phyloP scores from a whole-genome alignment of 2,113 vertebrate species.

The Pogona vitticeps region DNA sequence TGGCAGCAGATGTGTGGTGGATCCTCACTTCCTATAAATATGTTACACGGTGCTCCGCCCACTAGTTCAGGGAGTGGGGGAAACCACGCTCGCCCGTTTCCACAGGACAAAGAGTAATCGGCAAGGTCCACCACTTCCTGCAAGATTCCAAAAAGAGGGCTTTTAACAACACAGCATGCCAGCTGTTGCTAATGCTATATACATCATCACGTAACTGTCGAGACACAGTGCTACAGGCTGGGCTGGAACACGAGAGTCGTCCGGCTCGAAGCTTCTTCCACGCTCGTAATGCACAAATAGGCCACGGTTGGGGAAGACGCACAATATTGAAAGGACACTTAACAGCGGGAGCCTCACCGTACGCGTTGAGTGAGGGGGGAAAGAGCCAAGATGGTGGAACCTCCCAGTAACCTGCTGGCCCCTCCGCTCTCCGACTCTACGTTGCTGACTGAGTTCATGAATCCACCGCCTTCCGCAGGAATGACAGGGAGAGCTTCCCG shows the following conservation, averaged over 20 bases:
- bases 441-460: not conserved
- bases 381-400: constrained; percentile 37
- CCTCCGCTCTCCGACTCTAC: constrained; percentile 44
- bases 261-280: constrained; percentile 23
- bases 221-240: not conserved
- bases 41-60: constrained; percentile 30
- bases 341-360: constrained; percentile 52
- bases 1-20: not conserved
- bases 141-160: constrained; percentile 33
- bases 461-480: constrained; percentile 23
- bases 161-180: not conserved
- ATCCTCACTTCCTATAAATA: constrained; percentile 19
- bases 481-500: not conserved
- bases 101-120: constrained; percentile 11
- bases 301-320: constrained; percentile 41
- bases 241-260: constrained; percentile 33
- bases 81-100: not conserved
- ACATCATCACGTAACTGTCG: constrained; percentile 9
- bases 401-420: constrained; percentile 17
- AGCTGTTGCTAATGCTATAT: constrained; percentile 21
- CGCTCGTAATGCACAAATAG: constrained; percentile 39
- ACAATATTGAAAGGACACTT: constrained; percentile 67
- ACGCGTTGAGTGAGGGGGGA: constrained; percentile 42
- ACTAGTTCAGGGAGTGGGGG: not conserved
- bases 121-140: constrained; percentile 43